Base-by-base conservation (phyloP, 2,113 vertebrate species). In the Hippocampus zosterae region DNA sequence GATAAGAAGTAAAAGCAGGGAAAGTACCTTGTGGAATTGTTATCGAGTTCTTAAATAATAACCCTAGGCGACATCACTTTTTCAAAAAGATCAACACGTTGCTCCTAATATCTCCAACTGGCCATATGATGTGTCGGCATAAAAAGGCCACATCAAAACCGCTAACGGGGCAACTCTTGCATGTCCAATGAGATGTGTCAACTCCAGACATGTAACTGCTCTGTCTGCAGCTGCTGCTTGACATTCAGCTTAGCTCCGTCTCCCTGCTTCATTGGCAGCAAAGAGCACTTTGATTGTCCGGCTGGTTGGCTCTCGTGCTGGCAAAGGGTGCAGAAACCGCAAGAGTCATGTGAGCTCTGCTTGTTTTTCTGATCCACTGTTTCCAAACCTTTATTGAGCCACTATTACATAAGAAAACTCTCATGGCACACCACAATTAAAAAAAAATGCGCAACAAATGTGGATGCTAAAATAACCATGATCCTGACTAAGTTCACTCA, bases 241-340 rank as follows among this genome's bases (percentile, higher is more conserved):
- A 82, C 86, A 90, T 91, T 91, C 89, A 72, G 83, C 83, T 83
- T 80, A 19, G 81, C 76, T 89, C 74, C 69, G 29, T 81, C 87
- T 77, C 89, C 85, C 82, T 76, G 85, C 85, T 83, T 84, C 77
- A 88, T 84, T 50, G 74, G 83, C 87, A 81, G 88, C 86, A 91
- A 91, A 89, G 89, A 87, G 81, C 79, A 87, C 87, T 90, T 89
- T 87, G 80, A 85, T 85, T 84, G 87, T 86, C 71, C 84, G 84
- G 80, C 65, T 77, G 72, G 69, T 76, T 73, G 67, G 81, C 76
- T 68, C 70, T 42, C 80, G 50, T 76, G 81, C 87, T 77, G 81
- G 83, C 86, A 85, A 88, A 88, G 85, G 85, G 79, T 84, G 76
- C 83, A 76, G 75, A 79, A 76, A 60, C 63, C 64, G 29, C 70